A percentile compares a stretch with the other conserved stretches of the same genome.
These are phyloP conservation scores for Macrocentrus cingulum DNA, from an alignment of 1,140 invertebrate genomes.

Conservation along the genomic window DNA sequence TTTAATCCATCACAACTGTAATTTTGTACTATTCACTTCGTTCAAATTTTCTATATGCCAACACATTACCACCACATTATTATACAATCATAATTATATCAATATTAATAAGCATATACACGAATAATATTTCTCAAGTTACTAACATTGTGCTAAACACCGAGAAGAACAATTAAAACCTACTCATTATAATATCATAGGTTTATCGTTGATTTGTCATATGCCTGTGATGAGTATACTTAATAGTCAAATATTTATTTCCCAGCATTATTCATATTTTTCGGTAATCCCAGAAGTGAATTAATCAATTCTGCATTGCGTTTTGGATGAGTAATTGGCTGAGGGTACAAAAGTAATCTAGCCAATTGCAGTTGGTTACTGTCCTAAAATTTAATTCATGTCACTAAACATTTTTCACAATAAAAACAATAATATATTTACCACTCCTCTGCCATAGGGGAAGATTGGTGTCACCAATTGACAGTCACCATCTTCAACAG, in stretches of 20 bases:
- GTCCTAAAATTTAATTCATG: conserved; percentile 36
- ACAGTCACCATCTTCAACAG: conserved; percentile 38
- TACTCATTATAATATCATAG: no score
- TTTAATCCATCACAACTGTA: no score
- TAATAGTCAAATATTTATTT: conserved; percentile 37
- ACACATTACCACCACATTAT: no score
- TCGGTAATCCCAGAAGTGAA: conserved; percentile 69
- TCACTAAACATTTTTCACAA: neutral
- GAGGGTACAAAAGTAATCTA: conserved; percentile 39
- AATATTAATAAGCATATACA: no score
- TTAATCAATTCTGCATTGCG: conserved; percentile 76
- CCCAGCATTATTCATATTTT: conserved; percentile 72
- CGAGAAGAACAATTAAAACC: no score
- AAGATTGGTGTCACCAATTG: conserved; percentile 34
- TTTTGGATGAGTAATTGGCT: conserved; percentile 55
- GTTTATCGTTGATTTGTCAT: no score
- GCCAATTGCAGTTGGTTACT: conserved; percentile 39
- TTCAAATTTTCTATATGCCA: no score
- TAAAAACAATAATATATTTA: conserved; percentile 29
- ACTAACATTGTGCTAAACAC: no score
- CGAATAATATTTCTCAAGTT: no score
- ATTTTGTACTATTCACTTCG: no score
- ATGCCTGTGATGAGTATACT: neutral
- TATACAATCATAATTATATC: no score
- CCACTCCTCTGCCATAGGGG: conserved; percentile 39